Evolutionary conservation across 2,113 vertebrate genomes (phyloP), one percentile per base, ranked within the genome.

Genomic region (Ptilonorhynchus violaceus): DNA sequence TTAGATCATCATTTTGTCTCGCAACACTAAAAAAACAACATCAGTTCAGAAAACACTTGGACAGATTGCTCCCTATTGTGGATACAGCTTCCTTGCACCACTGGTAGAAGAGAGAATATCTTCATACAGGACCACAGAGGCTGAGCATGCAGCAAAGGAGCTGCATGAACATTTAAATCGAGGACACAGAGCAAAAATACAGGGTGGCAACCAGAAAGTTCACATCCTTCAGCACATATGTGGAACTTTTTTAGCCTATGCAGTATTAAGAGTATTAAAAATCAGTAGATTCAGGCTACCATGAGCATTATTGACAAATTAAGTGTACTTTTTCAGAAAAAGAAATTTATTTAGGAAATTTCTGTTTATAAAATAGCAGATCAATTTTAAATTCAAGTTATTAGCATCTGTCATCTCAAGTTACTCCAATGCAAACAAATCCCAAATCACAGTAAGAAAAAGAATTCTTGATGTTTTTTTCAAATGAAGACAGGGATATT

Each of bases 291-390:
- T 74, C 37, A 84, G 28, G 66, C 46, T 77, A 66, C 21, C 9
- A n/a, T 0, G 0, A 7, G 2, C 12, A 52, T 35, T 77, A 60
- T 4, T 46, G 20, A 33, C 33, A 55, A 60, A 62, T 47, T 46
- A 85, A 21, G 25, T 5, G 2, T n/a, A 44, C 8, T 50, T 81
- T 52, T 49, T 4, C 24, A 19, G 16, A 31, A 72, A 72, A 56
- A 11, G 66, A 25, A 39, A 22, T 8, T 46, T 64, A 21, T 66
- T 66, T 42, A 39, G 18, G 44, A 79, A 62, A 63, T n/a, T 13
- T 5, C 11, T 56, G 19, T 31, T 87, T 87, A 63, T 58, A 39
- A 44, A 86, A 62, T 13, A 79, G 49, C 5, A 76, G 42, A 46
- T 25, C 1, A 5, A 75, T 53, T 81, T 90, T 19, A 44, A 83